Conservation (phyloP, 1,140 invertebrate species). For the Musca domestica region DNA sequence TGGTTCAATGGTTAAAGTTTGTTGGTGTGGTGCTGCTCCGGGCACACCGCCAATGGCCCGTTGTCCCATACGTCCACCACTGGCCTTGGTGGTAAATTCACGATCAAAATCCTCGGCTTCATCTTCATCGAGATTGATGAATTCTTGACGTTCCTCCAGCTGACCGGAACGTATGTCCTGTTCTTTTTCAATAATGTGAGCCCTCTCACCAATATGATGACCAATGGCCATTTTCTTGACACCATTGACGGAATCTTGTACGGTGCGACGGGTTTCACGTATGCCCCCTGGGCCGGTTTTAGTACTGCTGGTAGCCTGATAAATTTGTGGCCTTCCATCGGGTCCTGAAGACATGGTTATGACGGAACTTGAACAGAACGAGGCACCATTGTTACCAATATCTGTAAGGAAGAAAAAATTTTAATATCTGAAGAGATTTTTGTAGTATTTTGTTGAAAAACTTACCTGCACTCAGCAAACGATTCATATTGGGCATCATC, state of each 20-base stretch:
- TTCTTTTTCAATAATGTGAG: constrained; percentile 83
- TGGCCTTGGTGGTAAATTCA: constrained; percentile 65
- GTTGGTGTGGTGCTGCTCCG: constrained; percentile 44
- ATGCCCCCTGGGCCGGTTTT: constrained; percentile 83
- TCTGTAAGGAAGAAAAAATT: too few species aligned
- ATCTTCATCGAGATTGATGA: constrained; percentile 90
- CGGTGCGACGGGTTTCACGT: constrained; percentile 81
- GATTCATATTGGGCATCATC: constrained; percentile 58
- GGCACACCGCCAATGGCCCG: constrained; percentile 27
- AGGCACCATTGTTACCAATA: constrained; percentile 52
- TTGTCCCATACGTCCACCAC: constrained; percentile 36
- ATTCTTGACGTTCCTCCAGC: constrained; percentile 83
- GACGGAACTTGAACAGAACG: constrained; percentile 70
- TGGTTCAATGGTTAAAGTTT: constrained; percentile 45
- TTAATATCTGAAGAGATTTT: too few species aligned
- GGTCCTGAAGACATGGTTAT: constrained; percentile 78
- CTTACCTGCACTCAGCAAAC: constrained; percentile 54
- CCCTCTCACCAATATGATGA: constrained; percentile 87
- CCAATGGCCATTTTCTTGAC: constrained; percentile 89
- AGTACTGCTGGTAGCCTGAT: constrained; percentile 80
- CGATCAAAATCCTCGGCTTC: constrained; percentile 77
- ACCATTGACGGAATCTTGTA: constrained; percentile 79
- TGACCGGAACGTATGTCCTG: constrained; percentile 82
- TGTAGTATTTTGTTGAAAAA: neutral
- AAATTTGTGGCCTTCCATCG: constrained; percentile 77